Evolutionary conservation across 2,797 vertebrate genomes (phyloP).

Genomic region (Pagetopsis macropterus): DNA sequence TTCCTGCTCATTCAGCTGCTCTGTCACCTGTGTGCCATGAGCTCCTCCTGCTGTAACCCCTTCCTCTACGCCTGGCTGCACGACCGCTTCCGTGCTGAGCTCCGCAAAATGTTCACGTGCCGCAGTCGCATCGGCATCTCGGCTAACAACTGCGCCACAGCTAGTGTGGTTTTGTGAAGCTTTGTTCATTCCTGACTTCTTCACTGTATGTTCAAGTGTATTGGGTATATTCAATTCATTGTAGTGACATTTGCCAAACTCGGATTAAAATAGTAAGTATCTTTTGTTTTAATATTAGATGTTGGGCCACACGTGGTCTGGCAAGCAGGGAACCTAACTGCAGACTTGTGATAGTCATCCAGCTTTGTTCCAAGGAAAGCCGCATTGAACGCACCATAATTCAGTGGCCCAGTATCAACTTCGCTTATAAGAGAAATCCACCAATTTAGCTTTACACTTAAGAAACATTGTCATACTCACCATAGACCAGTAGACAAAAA

Average conservation of each 20-base stretch:
- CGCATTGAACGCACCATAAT: neutral
- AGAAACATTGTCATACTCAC: neutral
- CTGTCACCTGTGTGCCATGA: constrained; percentile 92
- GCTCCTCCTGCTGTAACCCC: constrained; percentile 91
- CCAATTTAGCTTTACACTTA: neutral
- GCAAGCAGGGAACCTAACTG: too few species aligned
- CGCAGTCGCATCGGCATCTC: constrained; percentile 84
- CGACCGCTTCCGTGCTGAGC: constrained; percentile 87
- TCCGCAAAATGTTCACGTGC: constrained; percentile 87
- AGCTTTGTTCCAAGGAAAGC: neutral
- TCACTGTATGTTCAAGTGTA: too few species aligned
- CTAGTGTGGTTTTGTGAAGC: constrained; percentile 83
- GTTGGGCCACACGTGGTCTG: too few species aligned
- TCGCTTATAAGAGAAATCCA: neutral
- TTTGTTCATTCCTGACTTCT: neutral
- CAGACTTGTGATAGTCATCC: neutral
- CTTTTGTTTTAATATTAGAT: too few species aligned
- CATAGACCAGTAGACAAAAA: neutral
- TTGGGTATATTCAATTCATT: neutral
- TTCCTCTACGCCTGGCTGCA: constrained; percentile 93
- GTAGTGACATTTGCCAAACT: neutral
- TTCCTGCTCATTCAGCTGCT: constrained; percentile 91
- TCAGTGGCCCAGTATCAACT: neutral
- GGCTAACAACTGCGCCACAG: constrained; percentile 83
- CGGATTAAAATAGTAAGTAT: neutral